Conservation (phyloP, 2,113 vertebrate species). For the Gnathonemus echidnorhynchus region DNA sequence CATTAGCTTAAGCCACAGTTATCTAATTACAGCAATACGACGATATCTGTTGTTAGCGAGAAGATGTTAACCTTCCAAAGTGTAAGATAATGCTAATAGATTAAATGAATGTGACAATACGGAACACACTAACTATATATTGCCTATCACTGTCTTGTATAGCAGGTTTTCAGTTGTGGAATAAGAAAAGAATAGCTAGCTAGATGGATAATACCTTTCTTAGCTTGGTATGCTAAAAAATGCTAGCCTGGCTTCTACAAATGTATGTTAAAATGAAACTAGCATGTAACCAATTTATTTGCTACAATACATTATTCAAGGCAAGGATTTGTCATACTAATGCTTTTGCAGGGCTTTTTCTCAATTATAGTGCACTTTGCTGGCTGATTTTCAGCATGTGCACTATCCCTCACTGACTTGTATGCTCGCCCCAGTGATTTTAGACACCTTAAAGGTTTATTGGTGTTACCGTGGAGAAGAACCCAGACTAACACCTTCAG, state of each 20-base stretch:
- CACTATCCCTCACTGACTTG: neutral
- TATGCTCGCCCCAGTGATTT: slow-evolving; percentile 5
- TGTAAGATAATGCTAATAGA: neutral
- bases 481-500: neutral
- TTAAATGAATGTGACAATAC: neutral
- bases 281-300: neutral
- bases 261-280: neutral
- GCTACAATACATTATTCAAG: slow-evolving; percentile 8
- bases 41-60: neutral
- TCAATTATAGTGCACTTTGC: neutral
- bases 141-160: neutral
- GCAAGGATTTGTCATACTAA: slow-evolving; percentile 6
- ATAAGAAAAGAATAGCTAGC: neutral
- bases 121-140: neutral
- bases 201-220: neutral
- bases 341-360: neutral
- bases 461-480: neutral
- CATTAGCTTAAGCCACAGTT: slow-evolving; percentile 6
- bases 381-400: neutral
- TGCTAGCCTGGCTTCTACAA: neutral
- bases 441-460: slow-evolving; percentile 16
- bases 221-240: neutral
- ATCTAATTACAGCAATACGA: slow-evolving; percentile 1
- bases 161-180: neutral
- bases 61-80: neutral